phyloP scores from a whole-genome alignment of 2,888 invertebrate species.

The Lepas anatifera region DNA sequence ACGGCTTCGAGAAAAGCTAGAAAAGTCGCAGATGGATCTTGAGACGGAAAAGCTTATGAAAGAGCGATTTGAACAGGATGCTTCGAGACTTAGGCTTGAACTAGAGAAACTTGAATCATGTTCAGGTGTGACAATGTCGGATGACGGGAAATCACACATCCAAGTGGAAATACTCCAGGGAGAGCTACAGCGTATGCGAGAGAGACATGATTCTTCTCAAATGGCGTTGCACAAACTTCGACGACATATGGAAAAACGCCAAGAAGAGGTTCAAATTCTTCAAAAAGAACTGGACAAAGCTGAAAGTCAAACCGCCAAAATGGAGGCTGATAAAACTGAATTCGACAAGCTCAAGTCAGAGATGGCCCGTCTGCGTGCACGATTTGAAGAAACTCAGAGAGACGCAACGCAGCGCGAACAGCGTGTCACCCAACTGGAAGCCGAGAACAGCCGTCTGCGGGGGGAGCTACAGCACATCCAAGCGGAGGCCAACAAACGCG shows the following conservation, averaged over 20 bases:
- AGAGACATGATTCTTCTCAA: slow-evolving; percentile 23
- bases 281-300: slow-evolving; percentile 23
- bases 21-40: slow-evolving; percentile 66
- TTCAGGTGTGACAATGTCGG: slow-evolving; percentile 39
- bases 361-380: slow-evolving; percentile 39
- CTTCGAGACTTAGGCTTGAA: slow-evolving; percentile 51
- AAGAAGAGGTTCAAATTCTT: slow-evolving; percentile 21
- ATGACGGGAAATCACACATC: slow-evolving; percentile 1
- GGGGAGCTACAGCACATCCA: slow-evolving; percentile 28
- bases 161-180: background rate
- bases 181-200: slow-evolving; percentile 20
- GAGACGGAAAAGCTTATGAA: slow-evolving; percentile 47
- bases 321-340: slow-evolving; percentile 9
- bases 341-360: slow-evolving; percentile 20
- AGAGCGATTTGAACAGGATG: slow-evolving; percentile 51
- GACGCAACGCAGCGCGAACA: slow-evolving; percentile 34
- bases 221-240: slow-evolving; percentile 23
- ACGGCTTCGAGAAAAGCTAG: slow-evolving; percentile 37
- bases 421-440: slow-evolving; percentile 31
- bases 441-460: slow-evolving; percentile 42
- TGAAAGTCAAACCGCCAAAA: background rate
- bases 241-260: slow-evolving; percentile 21
- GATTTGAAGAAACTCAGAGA: slow-evolving; percentile 34
- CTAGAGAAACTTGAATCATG: slow-evolving; percentile 46
- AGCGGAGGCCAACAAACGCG: slow-evolving; percentile 27